Percentiles rank a stretch among this genome's conserved stretches.
Conservation (phyloP, 2,888 invertebrate species). For the Nectonema munidae region DNA sequence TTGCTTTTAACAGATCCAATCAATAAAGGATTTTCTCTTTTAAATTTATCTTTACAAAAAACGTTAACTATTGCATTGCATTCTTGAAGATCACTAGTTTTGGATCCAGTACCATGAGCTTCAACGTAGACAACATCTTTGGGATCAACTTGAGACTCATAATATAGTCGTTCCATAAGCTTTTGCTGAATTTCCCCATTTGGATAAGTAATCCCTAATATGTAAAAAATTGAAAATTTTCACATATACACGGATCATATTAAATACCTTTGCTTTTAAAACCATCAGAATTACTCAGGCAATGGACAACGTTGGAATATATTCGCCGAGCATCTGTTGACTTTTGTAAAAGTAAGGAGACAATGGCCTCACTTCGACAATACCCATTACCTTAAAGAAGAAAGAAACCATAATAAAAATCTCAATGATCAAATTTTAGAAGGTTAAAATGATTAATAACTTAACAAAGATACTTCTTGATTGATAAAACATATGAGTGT, state of each 20-base stretch:
- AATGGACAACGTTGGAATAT: constrained; percentile 32
- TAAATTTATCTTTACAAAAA: constrained; percentile 52
- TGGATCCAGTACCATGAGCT: constrained; percentile 91
- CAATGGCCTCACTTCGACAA: constrained; percentile 22
- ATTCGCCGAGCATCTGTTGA: constrained; percentile 20
- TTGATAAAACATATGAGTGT: too few species aligned
- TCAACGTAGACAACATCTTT: constrained; percentile 56
- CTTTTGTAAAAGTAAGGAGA: constrained; percentile 21
- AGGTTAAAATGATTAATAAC: too few species aligned
- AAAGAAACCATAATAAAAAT: too few species aligned
- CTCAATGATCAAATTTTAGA: too few species aligned
- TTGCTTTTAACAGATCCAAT: constrained; percentile 89
- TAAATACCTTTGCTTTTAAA: constrained; percentile 42
- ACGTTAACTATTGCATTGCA: constrained; percentile 64
- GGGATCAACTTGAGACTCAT: constrained; percentile 34
- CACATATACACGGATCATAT: not conserved
- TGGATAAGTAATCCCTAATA: constrained; percentile 26
- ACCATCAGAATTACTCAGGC: constrained; percentile 68
- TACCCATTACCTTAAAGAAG: constrained; percentile 22
- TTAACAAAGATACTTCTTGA: too few species aligned
- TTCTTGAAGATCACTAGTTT: constrained; percentile 90
- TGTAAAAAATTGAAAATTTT: too few species aligned
- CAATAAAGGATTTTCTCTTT: constrained; percentile 41
- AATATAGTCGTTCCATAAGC: constrained; percentile 39
- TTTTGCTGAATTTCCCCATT: constrained; percentile 34